Base-by-base conservation (phyloP, 2,113 vertebrate species). In the Phalacrocorax aristotelis region DNA sequence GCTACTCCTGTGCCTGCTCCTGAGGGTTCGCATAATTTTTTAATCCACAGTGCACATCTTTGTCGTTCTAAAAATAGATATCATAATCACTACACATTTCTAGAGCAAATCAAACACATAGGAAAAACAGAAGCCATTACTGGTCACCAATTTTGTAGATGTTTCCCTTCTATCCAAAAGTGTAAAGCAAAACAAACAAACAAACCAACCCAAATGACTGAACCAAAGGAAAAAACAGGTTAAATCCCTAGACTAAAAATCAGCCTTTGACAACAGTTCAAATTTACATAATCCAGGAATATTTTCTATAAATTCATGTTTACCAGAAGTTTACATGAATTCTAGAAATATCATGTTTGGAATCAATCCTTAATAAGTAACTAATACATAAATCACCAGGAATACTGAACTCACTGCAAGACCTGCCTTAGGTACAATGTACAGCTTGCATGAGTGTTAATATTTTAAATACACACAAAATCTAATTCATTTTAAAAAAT, bases 41-140 rank as follows among this genome's bases (percentile, higher is more conserved):
- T 99, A 88, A 99, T 99, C 99, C 99, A 99, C 49, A 98, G 69
- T 2, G 99, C 99, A 97, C 99, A 99, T 9, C 96, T 97, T 86
- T 99, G 98, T 14, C 98, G 98, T 85, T 99, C 99, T 99, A 91
- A 52, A 97, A 94, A 83, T 29, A 78, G 27, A 89, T 23, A 71
- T 0, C 4, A 12, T 49, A 30, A 46, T 44, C 30, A 61, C 71
- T 9, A 48, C 1, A 46, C 10, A 51, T 48, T 79, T 78, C 22
- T 74, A 94, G 49, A 79, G 40, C 64, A 87, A 69, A 93, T 23
- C 57, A 78, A 91, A 71, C 21, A 78, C 29, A 18, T 1, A 26
- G 4, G 19, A 48, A 30, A 9, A 74, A 1, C 10, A 49, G 62
- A 71, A 75, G 29, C 14, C 42, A 58, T 16, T 61, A 57, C 26